These are phyloP conservation scores for Mesorhabditis spiculigera DNA, from an alignment of 2,888 invertebrate species.

Conservation along the genomic window DNA sequence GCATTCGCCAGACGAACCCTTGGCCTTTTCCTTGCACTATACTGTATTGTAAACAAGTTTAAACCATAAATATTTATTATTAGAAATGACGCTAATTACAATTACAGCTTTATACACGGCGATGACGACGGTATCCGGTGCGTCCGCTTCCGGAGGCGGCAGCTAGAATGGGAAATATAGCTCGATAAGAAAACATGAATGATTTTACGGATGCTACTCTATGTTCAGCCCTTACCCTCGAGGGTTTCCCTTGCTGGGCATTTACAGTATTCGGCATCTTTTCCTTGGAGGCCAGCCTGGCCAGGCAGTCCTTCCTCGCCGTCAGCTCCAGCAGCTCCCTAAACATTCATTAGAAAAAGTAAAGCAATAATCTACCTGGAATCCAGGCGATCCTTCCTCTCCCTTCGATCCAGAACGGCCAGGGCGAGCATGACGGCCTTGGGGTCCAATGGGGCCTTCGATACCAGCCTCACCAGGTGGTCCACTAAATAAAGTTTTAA, in stretches of 20 bases:
- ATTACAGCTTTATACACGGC: neutral
- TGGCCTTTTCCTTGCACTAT: too few species aligned
- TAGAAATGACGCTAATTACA: neutral
- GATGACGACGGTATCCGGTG: slow-evolving; percentile 5
- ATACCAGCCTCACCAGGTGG: slow-evolving; percentile 35
- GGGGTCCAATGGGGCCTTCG: neutral
- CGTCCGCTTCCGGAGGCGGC: neutral
- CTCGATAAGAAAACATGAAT: neutral
- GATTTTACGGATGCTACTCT: neutral
- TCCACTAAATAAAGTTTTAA: slow-evolving; percentile 20
- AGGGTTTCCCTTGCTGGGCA: slow-evolving; percentile 40
- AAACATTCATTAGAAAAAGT: neutral
- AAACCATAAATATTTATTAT: too few species aligned
- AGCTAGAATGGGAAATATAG: neutral
- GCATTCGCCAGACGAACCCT: too few species aligned
- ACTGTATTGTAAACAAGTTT: too few species aligned
- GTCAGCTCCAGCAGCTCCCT: slow-evolving; percentile 37
- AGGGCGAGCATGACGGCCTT: slow-evolving; percentile 3
- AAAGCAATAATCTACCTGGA: slow-evolving; percentile 15
- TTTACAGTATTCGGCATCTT: slow-evolving; percentile 44
- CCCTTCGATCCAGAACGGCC: slow-evolving; percentile 31
- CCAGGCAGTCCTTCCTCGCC: slow-evolving; percentile 39
- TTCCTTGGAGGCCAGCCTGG: slow-evolving; percentile 30
- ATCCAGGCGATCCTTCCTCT: slow-evolving; percentile 45
- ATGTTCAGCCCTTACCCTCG: slow-evolving; percentile 6